A percentile compares a stretch with the other conserved stretches of the same genome.
phyloP scores from a whole-genome alignment of 2,888 invertebrate species.

The Nymphalis polychloros region DNA sequence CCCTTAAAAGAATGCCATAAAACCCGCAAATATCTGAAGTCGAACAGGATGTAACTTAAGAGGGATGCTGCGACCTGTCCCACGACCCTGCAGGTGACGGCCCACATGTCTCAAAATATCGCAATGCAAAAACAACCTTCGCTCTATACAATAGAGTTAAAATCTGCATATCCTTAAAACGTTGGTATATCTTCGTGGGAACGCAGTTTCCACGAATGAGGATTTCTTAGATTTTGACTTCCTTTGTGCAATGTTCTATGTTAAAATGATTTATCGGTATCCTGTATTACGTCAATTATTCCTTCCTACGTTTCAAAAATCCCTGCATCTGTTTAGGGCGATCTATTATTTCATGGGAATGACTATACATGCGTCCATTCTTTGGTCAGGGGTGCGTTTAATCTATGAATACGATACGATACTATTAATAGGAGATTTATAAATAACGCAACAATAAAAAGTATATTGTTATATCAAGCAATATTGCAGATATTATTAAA shows the following conservation, averaged over 20 bases:
- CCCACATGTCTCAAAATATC: conserved; percentile 47
- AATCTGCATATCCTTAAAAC: conserved; percentile 22
- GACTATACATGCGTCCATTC: conserved; percentile 11
- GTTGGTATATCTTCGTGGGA: conserved; percentile 63
- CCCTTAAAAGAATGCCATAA: conserved; percentile 16
- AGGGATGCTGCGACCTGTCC: conserved; percentile 77
- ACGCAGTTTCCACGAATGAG: conserved; percentile 66
- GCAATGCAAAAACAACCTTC: conserved; percentile 33
- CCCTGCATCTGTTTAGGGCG: conserved; percentile 45
- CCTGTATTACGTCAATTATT: neutral
- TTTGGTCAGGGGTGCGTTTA: conserved; percentile 15
- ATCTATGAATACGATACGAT: conserved; percentile 11
- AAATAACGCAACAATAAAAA: neutral
- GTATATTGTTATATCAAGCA: neutral
- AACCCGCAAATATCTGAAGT: conserved; percentile 51
- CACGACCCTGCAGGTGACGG: conserved; percentile 76
- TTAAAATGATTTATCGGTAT: conserved; percentile 51
- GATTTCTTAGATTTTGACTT: conserved; percentile 66
- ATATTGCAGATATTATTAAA: neutral
- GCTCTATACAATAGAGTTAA: conserved; percentile 22
- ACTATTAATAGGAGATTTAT: conserved; percentile 1
- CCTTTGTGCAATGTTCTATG: conserved; percentile 54
- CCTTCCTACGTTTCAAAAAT: conserved; percentile 8
- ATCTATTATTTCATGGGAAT: conserved; percentile 30
- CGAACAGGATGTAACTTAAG: conserved; percentile 67